Evolutionary conservation across 2,113 vertebrate species (phyloP), one percentile per base, ranked within the genome.

Genomic region (Catharus fuscescens): DNA sequence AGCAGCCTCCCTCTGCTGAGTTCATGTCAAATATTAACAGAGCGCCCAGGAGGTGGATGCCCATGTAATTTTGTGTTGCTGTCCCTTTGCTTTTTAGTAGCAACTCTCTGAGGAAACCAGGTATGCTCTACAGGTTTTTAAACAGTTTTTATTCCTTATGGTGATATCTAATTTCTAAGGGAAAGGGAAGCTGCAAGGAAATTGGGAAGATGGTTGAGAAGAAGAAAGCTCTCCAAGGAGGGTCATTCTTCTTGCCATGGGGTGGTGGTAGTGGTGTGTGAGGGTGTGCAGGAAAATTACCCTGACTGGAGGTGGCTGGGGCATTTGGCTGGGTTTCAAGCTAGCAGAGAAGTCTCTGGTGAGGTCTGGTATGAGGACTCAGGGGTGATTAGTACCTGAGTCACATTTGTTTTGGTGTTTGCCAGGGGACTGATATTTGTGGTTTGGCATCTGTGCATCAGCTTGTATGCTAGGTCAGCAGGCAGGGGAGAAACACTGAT

Each of bases 111-210:
- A 92, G 65, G 79, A 95, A 81, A 80, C 5, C 89, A 95, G 96
- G 93, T 95, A 94, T 24, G 91, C 26, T 90, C 23, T 91, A 48
- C 36, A 80, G 40, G 42, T 50, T 84, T 96, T 83, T 52, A 36
- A 91, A 50, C 15, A 38, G n/a, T 23, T 94, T 97, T 90, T 70
- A 42, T 94, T 88, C 59, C 36, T 86, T 77, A 36, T 60, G 28
- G 53, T 80, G 19, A 48, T 81, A 54, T 15, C 32, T 93, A 6
- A 76, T 90, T 86, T 84, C 60, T 69, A 88, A 62, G 40, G 73
- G 42, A 76, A 80, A 67, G 2, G 10, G 59, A 93, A 53, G 15
- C n/a, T 72, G 69, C 42, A 26, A 79, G 42, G 69, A 62, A 84
- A 78, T 20, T 31, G 57, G 31, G 29, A 79, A 71, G 40, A 40